Evolutionary conservation across 1,140 invertebrate genomes (phyloP), one percentile per base, ranked within the genome.

Genomic region (Heterodera schachtii): DNA sequence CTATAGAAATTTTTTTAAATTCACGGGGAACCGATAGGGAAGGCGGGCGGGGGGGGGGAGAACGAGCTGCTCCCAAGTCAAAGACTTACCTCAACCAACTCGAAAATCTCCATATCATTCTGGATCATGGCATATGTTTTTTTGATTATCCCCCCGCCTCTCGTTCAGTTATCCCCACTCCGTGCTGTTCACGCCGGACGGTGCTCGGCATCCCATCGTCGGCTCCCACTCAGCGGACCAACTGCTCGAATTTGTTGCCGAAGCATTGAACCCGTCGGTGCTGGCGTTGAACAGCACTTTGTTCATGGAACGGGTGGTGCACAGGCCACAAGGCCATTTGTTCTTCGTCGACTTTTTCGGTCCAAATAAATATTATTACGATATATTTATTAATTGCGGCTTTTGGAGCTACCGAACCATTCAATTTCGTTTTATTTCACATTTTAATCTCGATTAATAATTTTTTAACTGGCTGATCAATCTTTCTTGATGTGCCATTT

Each of bases 161-260:
- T 92, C 94, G 73, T 89, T 91, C 49, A 93, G 93, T 7, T 95
- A 94, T 91, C 94, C 94, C 3, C 94, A 94, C 0, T 93, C 93
- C 9, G 92, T 94, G 79, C 90, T 94, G 3, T 94, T 94, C 64
- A 46, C 21, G 46, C 64, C 75, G 57, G 84, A 79, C 70, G 78
- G 78, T 52, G 4, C 92, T 91, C 66, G 89, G 88, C 89, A 93
- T 84, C 90, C 92, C 74, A 94, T 93, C 89, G 91, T 92, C 79
- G 93, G 93, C 7, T 91, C 92, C 47, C 93, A 93, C 86, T 91
- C 91, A 76, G 92, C 93, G 52, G 84, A 90, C 7, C 90, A 92
- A 47, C 91, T 95, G 66, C 90, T 93, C 7, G 93, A 94, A 81
- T 95, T 94, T 90, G 91, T 94, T 21, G 90, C 93, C 90, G 92